Evolutionary conservation across 2,113 vertebrate genomes (phyloP).

Genomic region (Brachyhypopomus occidentalis): DNA sequence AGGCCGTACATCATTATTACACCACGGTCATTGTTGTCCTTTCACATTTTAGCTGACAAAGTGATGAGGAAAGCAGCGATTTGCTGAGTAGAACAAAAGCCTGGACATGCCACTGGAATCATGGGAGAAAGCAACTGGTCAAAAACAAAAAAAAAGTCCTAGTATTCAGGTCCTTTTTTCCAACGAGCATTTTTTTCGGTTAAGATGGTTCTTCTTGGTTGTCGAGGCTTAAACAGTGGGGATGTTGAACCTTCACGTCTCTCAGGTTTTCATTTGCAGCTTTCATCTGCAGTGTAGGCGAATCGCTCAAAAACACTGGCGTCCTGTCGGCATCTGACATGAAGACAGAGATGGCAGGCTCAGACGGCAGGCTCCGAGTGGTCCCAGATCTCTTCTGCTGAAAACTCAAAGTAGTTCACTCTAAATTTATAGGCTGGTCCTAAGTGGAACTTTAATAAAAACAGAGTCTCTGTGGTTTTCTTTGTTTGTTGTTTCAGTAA

Average conservation of each 20-base stretch:
- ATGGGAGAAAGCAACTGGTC: constrained; percentile 14
- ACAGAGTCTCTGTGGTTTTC: constrained; percentile 37
- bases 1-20: neutral
- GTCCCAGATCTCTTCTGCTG: constrained; percentile 32
- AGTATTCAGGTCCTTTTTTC: neutral
- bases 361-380: neutral
- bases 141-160: neutral
- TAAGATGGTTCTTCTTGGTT: constrained; percentile 7
- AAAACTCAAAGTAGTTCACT: constrained; percentile 37
- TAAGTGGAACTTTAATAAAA: constrained; percentile 23
- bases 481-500: constrained; percentile 43
- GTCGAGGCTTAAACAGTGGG: neutral
- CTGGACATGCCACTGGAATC: constrained; percentile 1
- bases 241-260: neutral
- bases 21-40: constrained; percentile 5
- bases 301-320: constrained; percentile 5
- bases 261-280: neutral
- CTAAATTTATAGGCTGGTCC: constrained; percentile 16
- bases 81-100: neutral
- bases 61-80: neutral
- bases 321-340: constrained; percentile 12
- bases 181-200: constrained; percentile 4
- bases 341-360: neutral
- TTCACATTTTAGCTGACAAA: constrained; percentile 9
- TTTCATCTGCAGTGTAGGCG: neutral